Evolutionary conservation across 2,888 invertebrate genomes (phyloP).

Genomic region (Hydrotaea cyrtoneurina): DNA sequence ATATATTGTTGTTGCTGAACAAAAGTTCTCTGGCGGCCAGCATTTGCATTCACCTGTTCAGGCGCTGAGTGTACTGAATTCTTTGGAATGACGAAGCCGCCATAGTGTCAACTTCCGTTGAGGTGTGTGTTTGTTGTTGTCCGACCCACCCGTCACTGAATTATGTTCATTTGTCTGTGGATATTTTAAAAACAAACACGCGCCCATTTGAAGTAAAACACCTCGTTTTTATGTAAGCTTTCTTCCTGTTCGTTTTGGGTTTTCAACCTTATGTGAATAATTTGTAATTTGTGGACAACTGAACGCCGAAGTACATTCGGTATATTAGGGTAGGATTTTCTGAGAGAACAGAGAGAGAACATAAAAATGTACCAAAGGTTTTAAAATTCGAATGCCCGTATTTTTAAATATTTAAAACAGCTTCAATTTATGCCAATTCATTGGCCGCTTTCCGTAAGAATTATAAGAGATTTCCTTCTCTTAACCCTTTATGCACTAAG

Average conservation of each 20-base stretch:
- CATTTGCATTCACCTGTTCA: constrained; percentile 30
- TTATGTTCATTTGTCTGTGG: not conserved
- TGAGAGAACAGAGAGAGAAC: too few species aligned
- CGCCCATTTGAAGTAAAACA: constrained; percentile 60
- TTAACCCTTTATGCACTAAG: too few species aligned
- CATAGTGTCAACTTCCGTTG: constrained; percentile 65
- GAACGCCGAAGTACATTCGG: too few species aligned
- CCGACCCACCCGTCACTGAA: not conserved
- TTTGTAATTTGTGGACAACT: not conserved
- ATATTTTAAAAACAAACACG: constrained; percentile 47
- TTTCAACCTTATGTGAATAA: not conserved
- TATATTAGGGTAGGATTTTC: too few species aligned
- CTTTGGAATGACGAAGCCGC: constrained; percentile 25
- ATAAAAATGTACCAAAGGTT: too few species aligned
- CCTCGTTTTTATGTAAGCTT: constrained; percentile 38
- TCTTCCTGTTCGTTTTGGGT: not conserved
- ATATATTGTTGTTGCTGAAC: not conserved
- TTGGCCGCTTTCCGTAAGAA: too few species aligned
- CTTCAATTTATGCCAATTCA: too few species aligned
- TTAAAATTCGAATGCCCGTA: too few species aligned
- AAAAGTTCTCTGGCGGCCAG: not conserved
- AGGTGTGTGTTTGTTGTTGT: constrained; percentile 8
- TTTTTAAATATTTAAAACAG: too few species aligned
- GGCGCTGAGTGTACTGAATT: not conserved
- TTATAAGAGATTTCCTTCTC: too few species aligned